Evolutionary conservation across 2,888 invertebrate species (phyloP).

Genomic region (Andrena minutula): DNA sequence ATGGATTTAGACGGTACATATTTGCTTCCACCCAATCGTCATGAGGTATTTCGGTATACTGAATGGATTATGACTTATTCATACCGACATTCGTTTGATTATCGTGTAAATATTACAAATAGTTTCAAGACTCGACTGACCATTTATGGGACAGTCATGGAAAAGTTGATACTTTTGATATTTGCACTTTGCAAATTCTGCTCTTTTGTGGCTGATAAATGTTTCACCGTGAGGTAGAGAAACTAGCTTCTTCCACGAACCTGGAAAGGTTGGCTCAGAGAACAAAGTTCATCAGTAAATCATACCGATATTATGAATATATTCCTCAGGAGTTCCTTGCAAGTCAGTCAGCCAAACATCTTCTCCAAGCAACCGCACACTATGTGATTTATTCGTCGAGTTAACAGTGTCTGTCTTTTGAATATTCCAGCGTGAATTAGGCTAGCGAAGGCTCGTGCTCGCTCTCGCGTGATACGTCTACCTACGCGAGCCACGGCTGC

Average conservation of each 20-base stretch:
- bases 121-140: too few relatives aligned
- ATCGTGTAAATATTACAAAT: too few relatives aligned
- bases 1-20: constrained; percentile 28
- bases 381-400: not conserved
- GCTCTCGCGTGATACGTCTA: constrained; percentile 39
- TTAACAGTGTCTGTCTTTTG: not conserved
- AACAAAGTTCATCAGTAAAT: not conserved
- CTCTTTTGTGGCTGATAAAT: not conserved
- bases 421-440: constrained; percentile 20
- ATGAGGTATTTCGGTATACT: not conserved
- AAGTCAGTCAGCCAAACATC: not conserved
- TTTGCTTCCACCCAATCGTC: constrained; percentile 37
- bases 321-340: not conserved
- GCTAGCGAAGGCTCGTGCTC: not conserved
- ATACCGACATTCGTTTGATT: too few relatives aligned
- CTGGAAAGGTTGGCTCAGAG: not conserved
- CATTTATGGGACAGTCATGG: too few relatives aligned
- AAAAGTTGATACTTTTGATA: not conserved
- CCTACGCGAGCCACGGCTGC: constrained; percentile 12
- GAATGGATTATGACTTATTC: too few relatives aligned
- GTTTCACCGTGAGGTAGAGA: not conserved
- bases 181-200: not conserved
- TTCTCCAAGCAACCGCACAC: not conserved
- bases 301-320: constrained; percentile 5
- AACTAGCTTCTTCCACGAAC: too few relatives aligned